Base-by-base conservation (phyloP, 2,797 vertebrate genomes). In the Oreonectes daqikongensis region DNA sequence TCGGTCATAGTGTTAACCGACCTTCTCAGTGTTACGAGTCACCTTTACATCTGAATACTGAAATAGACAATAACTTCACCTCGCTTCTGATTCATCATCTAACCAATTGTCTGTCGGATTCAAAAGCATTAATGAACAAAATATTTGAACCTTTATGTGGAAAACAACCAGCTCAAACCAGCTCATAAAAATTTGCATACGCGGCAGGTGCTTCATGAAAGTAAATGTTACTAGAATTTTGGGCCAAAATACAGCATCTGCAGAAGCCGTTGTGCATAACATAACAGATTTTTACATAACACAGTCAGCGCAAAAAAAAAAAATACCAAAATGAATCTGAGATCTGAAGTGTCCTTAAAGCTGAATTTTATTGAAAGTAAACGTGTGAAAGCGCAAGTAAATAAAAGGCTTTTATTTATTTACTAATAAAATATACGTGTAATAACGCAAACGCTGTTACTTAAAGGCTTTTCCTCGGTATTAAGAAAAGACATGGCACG, bases 1-100 rank as follows among this genome's bases (percentile, higher is more conserved):
- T 26, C 10, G 44, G 60, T 64, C 46, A 64, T 11, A 32, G 15
- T 73, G 44, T 40, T 52, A 73, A 73, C 17, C 50, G 44, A 50
- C 44, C 42, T 10, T 70, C 5, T 71, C 9, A 26, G 22, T 42
- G 15, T 72, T 60, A 32, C 15, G 8, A 61, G 28, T 28, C 42
- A 32, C 57, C 20, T 72, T 30, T 48, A 52, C 20, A 72, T 38
- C 30, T 64, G 44, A 22, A 38, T 24, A 20, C 55, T 20, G 2
- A 5, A 30, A 50, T 35, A 11, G 65, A 50, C 17, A 67, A n/a
- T 52, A 53, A 2, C 9, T n/a, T 53, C n/a, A 22, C 10, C 9
- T 53, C 1, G 11, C 22, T 17, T 57, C 24, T 57, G 22, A 57
- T 57, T 24, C 24, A 26, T 55, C 53, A 55, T 14, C 10, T 26